Evolutionary conservation across 2,797 vertebrate species (phyloP).

Genomic region (Naso thynnoides): DNA sequence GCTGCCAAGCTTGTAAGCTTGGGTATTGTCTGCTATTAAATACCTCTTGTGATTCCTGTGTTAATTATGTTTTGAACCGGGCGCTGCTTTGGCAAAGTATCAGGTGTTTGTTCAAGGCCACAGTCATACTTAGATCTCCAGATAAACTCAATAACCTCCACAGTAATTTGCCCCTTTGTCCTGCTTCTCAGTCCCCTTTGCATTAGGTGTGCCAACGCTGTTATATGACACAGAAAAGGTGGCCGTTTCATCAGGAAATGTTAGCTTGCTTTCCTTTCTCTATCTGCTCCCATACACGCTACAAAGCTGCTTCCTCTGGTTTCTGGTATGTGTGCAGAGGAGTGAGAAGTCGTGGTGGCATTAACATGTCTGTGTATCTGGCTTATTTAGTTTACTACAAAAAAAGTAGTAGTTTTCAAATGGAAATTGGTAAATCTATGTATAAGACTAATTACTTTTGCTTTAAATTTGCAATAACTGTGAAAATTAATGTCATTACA

Average conservation of each 20-base stretch:
- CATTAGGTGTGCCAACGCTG: conserved; percentile 43
- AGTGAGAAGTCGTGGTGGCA: conserved; percentile 8
- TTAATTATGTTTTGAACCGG: conserved; percentile 59
- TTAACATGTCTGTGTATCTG: conserved; percentile 1
- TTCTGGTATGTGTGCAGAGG: conserved; percentile 25
- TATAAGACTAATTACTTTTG: not conserved
- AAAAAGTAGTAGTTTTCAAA: not conserved
- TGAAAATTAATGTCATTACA: not conserved
- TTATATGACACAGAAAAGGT: conserved; percentile 59
- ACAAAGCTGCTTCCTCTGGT: conserved; percentile 75
- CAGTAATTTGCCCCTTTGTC: conserved; percentile 57
- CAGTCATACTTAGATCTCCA: conserved; percentile 35
- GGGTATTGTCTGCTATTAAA: conserved; percentile 45
- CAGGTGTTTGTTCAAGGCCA: conserved; percentile 59
- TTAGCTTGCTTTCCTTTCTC: conserved; percentile 42
- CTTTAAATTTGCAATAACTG: not conserved
- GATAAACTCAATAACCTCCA: conserved; percentile 59
- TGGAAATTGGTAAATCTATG: not conserved
- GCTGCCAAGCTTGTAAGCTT: conserved; percentile 32
- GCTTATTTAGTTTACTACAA: not conserved
- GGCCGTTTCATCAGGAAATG: conserved; percentile 66
- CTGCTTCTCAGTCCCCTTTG: conserved; percentile 39
- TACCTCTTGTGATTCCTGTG: conserved; percentile 44
- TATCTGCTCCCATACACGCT: conserved; percentile 55
- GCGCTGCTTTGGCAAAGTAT: conserved; percentile 45